A percentile compares a stretch with the other conserved stretches of the same genome.
Conservation (phyloP, 2,888 invertebrate genomes). For the Watsonalla cultraria region DNA sequence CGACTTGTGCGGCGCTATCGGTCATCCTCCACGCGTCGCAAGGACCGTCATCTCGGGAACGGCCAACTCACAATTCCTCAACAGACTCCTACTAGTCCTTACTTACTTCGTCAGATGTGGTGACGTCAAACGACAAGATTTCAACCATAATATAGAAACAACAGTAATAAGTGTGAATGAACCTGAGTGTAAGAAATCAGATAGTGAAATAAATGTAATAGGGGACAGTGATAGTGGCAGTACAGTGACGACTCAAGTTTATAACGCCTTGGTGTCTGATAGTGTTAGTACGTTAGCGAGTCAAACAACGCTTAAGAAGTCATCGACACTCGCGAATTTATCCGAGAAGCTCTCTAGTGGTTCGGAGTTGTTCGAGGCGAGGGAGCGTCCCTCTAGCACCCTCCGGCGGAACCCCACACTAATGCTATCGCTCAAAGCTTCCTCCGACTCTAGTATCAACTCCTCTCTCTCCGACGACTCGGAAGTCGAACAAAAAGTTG, state of each 20-base stretch:
- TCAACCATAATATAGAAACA: slow-evolving; percentile 54
- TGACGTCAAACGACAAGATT: slow-evolving; percentile 79
- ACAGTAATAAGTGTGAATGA: slow-evolving; percentile 39
- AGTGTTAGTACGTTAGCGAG: slow-evolving; percentile 54
- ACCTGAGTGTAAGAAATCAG: slow-evolving; percentile 7
- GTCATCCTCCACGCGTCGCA: slow-evolving; percentile 86
- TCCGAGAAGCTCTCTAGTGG: slow-evolving; percentile 61
- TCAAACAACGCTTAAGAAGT: slow-evolving; percentile 51
- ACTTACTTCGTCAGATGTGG: slow-evolving; percentile 93
- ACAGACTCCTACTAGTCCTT: slow-evolving; percentile 86
- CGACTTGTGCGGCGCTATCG: slow-evolving; percentile 92
- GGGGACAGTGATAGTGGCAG: slow-evolving; percentile 31
- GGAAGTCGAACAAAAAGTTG: slow-evolving; percentile 68
- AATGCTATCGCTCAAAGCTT: slow-evolving; percentile 45
- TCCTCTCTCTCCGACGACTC: slow-evolving; percentile 50
- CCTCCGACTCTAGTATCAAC: slow-evolving; percentile 57
- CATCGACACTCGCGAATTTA: slow-evolving; percentile 55
- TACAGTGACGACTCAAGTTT: slow-evolving; percentile 5
- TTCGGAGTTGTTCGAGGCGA: slow-evolving; percentile 24
- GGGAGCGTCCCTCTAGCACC: slow-evolving; percentile 31
- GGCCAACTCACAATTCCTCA: slow-evolving; percentile 82
- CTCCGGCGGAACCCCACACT: slow-evolving; percentile 54
- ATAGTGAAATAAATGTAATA: slow-evolving; percentile 17
- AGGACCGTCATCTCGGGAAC: slow-evolving; percentile 88
- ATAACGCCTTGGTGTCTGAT: slow-evolving; percentile 50